Base-by-base conservation (phyloP, 2,888 invertebrate species). In the Frankliniella fusca region DNA sequence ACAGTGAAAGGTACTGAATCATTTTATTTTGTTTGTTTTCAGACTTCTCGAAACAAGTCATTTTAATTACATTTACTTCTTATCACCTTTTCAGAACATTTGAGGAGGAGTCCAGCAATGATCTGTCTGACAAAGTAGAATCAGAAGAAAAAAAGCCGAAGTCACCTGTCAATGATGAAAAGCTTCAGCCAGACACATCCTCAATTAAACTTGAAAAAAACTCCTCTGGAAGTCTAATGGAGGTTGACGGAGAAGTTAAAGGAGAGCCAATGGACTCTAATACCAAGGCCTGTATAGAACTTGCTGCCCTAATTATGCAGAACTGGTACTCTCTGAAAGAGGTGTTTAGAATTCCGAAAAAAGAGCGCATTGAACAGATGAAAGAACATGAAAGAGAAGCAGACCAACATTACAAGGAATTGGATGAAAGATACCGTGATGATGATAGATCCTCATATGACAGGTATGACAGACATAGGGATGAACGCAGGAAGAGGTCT, bases 341-440 rank as follows among this genome's bases (percentile, higher is more conserved):
- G 87, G 92, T 92, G 20, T 98, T 97, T 88, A 93, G 95, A 87
- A 98, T 97, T 86, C 98, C 98, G 0, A 97, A 97, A 88, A 96
- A 96, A 85, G 96, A 97, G 87, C 91, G 96, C 83, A 94, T 97
- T 84, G 97, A 97, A 87, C 96, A 97, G 88, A 95, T 97, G 94
- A 97, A 97, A 87, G 96, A 96, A 87, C 97, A 97, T 87, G 98
- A 98, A 89, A 90, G 95, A 65, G 96, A 97, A 90, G 97, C 96
- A 11, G 95, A 83, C 70, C 70, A 83, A n/a, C 80, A 70, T 49
- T 82, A 81, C 54, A 82, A 65, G 80, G 83, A 83, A n/a, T 54
- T 49, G 5, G 49, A 80, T 54, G 70, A 89, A 83, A 90, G 89
- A 0, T 86, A 89, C 3, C 86, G 89, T 0, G 89, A 89, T 80